phyloP scores from a whole-genome alignment of 1,140 invertebrate species.

The Drosophila funebris region DNA sequence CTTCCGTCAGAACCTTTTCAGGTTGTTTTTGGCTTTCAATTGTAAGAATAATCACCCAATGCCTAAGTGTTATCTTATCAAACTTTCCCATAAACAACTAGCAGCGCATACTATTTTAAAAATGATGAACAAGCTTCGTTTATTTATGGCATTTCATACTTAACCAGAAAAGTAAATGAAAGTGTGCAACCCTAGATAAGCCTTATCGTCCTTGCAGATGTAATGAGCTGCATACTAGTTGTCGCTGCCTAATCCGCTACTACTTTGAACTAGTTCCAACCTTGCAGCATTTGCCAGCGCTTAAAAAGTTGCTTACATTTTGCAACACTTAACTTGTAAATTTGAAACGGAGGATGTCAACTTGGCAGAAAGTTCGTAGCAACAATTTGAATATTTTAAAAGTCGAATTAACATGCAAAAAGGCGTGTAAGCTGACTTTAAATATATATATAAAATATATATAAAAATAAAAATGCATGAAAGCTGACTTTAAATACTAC shows the following conservation, averaged over 20 bases:
- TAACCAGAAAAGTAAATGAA: neutral
- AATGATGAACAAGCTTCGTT: neutral
- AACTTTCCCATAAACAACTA: neutral
- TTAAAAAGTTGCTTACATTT: constrained; percentile 7
- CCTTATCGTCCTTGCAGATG: neutral
- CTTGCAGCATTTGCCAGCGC: neutral
- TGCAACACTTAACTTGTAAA: constrained; percentile 12
- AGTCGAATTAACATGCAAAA: neutral
- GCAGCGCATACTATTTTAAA: neutral
- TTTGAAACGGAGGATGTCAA: neutral
- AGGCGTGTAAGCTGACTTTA: no score
- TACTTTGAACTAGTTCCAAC: constrained; percentile 16
- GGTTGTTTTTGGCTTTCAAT: neutral
- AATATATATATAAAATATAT: no score
- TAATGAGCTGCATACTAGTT: constrained; percentile 22
- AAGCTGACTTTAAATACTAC: no score
- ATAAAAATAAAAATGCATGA: no score
- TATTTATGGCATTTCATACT: constrained; percentile 1
- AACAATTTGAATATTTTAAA: constrained; percentile 13
- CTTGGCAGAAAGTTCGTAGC: neutral
- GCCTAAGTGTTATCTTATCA: neutral
- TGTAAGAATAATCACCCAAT: neutral
- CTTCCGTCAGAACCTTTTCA: no score
- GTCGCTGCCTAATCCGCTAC: neutral
- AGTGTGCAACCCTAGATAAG: neutral